Percentiles rank a stretch among this genome's conserved stretches.
These are phyloP conservation scores for Eciton burchellii DNA, from an alignment of 1,140 invertebrate genomes.

Conservation along the genomic window DNA sequence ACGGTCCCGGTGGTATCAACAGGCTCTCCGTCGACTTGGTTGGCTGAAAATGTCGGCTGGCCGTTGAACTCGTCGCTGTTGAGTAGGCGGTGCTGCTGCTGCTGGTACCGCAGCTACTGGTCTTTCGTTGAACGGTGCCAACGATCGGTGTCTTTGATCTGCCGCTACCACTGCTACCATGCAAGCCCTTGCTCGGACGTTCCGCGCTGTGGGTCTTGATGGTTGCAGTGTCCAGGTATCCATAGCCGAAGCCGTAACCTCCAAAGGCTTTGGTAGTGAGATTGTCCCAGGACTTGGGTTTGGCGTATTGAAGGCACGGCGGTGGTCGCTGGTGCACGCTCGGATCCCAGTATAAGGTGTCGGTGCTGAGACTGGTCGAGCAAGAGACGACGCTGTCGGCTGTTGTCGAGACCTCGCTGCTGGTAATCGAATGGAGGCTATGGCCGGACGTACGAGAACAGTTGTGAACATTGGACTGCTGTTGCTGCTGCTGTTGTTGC, in stretches of 20 bases:
- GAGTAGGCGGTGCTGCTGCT: conserved; percentile 74
- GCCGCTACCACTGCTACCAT: conserved; percentile 64
- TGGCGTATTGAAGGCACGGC: conserved; percentile 87
- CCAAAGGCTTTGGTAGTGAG: conserved; percentile 93
- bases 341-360: conserved; percentile 93
- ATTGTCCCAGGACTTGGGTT: conserved; percentile 96
- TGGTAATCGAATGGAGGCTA: conserved; percentile 92
- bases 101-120: conserved; percentile 52
- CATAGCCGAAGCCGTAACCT: conserved; percentile 94
- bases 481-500: conserved; percentile 67
- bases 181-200: conserved; percentile 83
- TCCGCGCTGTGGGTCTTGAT: conserved; percentile 86
- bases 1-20: conserved; percentile 87
- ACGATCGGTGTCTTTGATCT: conserved; percentile 84
- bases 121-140: conserved; percentile 83
- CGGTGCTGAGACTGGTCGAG: conserved; percentile 93
- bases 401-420: conserved; percentile 88
- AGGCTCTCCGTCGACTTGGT: conserved; percentile 93
- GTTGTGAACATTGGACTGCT: conserved; percentile 76
- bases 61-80: conserved; percentile 78
- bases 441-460: conserved; percentile 88
- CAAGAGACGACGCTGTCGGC: conserved; percentile 90
- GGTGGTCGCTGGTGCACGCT: conserved; percentile 86
- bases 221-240: conserved; percentile 90
- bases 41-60: conserved; percentile 86